These are phyloP conservation scores for Triplophysa dalaica DNA, from an alignment of 2,113 vertebrate species.

Conservation along the genomic window DNA sequence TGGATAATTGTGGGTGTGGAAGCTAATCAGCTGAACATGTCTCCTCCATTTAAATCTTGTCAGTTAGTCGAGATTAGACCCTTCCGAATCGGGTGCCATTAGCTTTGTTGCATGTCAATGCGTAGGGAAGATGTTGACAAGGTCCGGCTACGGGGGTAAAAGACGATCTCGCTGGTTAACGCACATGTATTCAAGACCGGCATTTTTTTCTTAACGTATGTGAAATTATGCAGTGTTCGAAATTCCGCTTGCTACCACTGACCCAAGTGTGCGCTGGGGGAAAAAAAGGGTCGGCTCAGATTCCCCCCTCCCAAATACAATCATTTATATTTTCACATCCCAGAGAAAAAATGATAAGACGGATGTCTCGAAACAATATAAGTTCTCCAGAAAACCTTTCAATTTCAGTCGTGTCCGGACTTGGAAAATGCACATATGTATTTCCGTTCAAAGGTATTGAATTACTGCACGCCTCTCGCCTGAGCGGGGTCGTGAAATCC, in stretches of 20 bases:
- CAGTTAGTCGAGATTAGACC: slow-evolving; percentile 99
- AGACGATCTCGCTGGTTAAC: slow-evolving; percentile 74
- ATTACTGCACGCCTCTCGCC: slow-evolving; percentile 83
- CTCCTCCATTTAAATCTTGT: slow-evolving; percentile 99
- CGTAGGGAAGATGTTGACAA: slow-evolving; percentile 87
- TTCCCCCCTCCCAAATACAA: slow-evolving; percentile 28
- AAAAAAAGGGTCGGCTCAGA: slow-evolving; percentile 50
- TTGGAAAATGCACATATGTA: slow-evolving; percentile 44
- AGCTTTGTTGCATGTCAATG: slow-evolving; percentile 99
- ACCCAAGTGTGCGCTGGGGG: slow-evolving; percentile 42
- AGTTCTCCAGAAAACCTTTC: slow-evolving; percentile 44
- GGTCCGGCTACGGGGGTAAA: slow-evolving; percentile 82
- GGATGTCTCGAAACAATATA: slow-evolving; percentile 34
- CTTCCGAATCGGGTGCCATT: slow-evolving; percentile 96
- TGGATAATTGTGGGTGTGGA: slow-evolving; percentile 99
- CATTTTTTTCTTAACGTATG: slow-evolving; percentile 55
- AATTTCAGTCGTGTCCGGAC: slow-evolving; percentile 51
- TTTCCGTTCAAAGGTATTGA: slow-evolving; percentile 49
- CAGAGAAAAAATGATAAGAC: slow-evolving; percentile 40
- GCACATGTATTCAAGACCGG: slow-evolving; percentile 65
- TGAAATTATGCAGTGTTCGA: slow-evolving; percentile 67
- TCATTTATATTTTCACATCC: neutral
- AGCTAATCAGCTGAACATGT: slow-evolving; percentile 99
- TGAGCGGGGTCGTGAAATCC: slow-evolving; percentile 82
- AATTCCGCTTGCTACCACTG: slow-evolving; percentile 70